Percentiles rank a stretch among this genome's conserved stretches.
These are phyloP conservation scores for Chrysolina americana DNA, from an alignment of 2,888 invertebrate genomes.

Conservation along the genomic window DNA sequence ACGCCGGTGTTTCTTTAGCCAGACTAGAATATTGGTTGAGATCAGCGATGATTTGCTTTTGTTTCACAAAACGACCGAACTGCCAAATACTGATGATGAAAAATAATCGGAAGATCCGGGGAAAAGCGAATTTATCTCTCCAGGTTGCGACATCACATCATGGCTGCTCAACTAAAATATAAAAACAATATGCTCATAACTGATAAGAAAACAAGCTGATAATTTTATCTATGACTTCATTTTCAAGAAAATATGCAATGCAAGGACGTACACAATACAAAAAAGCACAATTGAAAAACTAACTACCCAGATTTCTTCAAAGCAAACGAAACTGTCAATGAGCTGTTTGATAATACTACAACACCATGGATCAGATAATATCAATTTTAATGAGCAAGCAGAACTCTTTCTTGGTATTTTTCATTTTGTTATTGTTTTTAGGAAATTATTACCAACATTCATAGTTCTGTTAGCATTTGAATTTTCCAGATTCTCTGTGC, in stretches of 20 bases:
- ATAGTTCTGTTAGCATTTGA: too few relatives aligned
- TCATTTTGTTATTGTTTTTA: too few relatives aligned
- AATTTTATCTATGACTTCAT: not conserved
- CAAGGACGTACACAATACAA: not conserved
- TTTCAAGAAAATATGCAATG: not conserved
- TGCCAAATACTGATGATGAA: constrained; percentile 17
- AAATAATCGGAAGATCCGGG: constrained; percentile 19
- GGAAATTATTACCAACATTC: too few relatives aligned
- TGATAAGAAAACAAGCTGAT: constrained; percentile 1
- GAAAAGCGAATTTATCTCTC: constrained; percentile 14
- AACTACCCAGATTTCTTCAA: not conserved
- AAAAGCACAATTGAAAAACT: constrained; percentile 2
- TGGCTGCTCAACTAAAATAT: constrained; percentile 20
- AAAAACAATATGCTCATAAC: constrained; percentile 9
- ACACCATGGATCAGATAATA: not conserved
- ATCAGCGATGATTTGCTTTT: constrained; percentile 12
- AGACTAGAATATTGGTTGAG: constrained; percentile 20
- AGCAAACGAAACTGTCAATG: not conserved
- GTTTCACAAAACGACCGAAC: constrained; percentile 20
- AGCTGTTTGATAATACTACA: too few relatives aligned
- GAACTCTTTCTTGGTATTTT: too few relatives aligned
- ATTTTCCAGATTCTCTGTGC: too few relatives aligned
- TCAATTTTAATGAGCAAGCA: too few relatives aligned
- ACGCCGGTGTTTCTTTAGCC: not conserved
- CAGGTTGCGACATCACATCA: constrained; percentile 19